Evolutionary conservation across 2,113 vertebrate species (phyloP).

Genomic region (Mastomys coucha): DNA sequence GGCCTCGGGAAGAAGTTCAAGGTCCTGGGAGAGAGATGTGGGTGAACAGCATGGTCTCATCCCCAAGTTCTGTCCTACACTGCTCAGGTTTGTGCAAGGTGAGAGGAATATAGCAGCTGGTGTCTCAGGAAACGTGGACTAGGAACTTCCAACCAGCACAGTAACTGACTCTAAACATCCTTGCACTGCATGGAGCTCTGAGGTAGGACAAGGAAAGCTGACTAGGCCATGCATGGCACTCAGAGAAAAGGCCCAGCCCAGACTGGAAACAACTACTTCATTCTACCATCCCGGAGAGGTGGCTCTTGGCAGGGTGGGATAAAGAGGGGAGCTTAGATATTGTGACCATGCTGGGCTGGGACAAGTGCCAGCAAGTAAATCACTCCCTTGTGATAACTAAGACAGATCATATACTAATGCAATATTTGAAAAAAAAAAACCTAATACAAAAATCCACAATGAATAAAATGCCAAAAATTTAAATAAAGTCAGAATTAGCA

Average conservation of each 20-base stretch:
- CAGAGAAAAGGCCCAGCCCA: not conserved
- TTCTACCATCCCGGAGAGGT: not conserved
- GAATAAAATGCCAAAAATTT: not conserved
- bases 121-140: not conserved
- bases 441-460: not conserved
- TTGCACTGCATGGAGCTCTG: not conserved
- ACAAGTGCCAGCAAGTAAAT: not conserved
- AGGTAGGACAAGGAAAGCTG: too few species aligned
- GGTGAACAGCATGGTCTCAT: not conserved
- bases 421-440: not conserved
- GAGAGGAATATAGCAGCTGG: not conserved
- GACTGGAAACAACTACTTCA: not conserved
- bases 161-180: not conserved
- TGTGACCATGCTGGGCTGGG: not conserved
- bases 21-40: not conserved
- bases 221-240: fast-evolving
- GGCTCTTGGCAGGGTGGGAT: not conserved
- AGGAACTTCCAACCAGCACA: not conserved
- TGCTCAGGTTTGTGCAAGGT: not conserved
- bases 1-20: not conserved
- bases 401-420: not conserved
- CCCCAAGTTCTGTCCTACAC: not conserved
- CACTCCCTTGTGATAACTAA: not conserved
- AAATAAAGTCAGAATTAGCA: not conserved
- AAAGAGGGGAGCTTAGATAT: not conserved